These are phyloP conservation scores for Ammodytes marinus DNA, from an alignment of 2,113 vertebrate genomes.

Conservation along the genomic window DNA sequence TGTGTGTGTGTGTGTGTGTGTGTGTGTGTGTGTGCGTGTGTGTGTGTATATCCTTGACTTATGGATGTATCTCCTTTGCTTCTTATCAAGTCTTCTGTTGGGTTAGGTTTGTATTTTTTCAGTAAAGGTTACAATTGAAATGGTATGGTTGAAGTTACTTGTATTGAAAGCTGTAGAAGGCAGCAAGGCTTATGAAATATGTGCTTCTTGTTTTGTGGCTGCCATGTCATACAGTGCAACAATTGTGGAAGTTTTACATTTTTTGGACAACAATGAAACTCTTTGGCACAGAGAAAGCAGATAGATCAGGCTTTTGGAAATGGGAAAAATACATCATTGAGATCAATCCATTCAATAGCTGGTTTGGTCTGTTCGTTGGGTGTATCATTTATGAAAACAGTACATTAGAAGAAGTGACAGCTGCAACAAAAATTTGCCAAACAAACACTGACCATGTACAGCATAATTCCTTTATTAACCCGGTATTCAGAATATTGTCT, in stretches of 20 bases:
- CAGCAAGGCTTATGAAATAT: not conserved
- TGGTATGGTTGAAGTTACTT: not conserved
- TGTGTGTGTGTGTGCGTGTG: too few species aligned
- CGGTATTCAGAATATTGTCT: too few species aligned
- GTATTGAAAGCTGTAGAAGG: not conserved
- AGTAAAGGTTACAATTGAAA: not conserved
- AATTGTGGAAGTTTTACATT: too few species aligned
- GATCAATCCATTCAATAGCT: too few species aligned
- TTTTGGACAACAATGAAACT: not conserved
- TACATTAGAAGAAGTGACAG: not conserved
- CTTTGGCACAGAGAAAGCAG: not conserved
- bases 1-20: too few species aligned
- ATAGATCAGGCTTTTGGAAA: not conserved
- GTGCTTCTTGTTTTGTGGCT: too few species aligned
- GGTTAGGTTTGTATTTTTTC: not conserved
- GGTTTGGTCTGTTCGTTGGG: not conserved
- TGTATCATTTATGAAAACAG: not conserved
- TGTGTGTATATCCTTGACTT: too few species aligned
- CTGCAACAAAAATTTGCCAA: not conserved
- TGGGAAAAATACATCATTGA: too few species aligned
- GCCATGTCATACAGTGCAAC: not conserved
- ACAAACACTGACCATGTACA: not conserved
- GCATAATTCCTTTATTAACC: too few species aligned
- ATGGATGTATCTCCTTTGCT: not conserved
- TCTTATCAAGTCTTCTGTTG: not conserved